These are phyloP conservation scores for Halichondria panicea DNA, from an alignment of 37 sponge, comb jelly and placozoan genomes.

Conservation along the genomic window DNA sequence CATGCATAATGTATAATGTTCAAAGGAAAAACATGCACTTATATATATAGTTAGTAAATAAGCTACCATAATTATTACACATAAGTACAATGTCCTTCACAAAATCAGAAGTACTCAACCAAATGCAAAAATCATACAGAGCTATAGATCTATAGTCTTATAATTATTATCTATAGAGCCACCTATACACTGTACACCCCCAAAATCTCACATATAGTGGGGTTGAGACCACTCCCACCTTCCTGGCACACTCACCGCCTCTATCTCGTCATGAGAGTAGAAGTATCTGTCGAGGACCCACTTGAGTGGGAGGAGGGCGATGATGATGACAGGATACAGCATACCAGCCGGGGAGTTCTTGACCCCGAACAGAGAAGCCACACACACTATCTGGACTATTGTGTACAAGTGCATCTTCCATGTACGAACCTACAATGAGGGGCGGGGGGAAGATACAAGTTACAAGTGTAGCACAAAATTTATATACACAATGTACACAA, in stretches of 20 bases:
- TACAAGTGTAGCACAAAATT: background rate
- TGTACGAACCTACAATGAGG: slow-evolving; percentile 47
- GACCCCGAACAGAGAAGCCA: slow-evolving; percentile 55
- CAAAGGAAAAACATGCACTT: no score
- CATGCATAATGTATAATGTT: background rate
- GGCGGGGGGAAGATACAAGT: background rate
- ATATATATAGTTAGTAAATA: no score
- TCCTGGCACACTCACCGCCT: slow-evolving; percentile 77
- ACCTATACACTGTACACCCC: no score
- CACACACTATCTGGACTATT: slow-evolving; percentile 38
- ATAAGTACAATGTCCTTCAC: no score
- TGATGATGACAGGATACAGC: slow-evolving; percentile 55
- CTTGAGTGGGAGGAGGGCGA: slow-evolving; percentile 48
- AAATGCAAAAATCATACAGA: no score
- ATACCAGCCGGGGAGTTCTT: slow-evolving; percentile 62
- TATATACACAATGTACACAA: background rate
- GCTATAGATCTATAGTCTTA: no score
- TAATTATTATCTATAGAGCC: no score
- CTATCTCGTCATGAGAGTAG: slow-evolving; percentile 53
- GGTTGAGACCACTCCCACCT: no score
- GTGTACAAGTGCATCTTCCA: slow-evolving; percentile 70
- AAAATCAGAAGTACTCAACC: background rate
- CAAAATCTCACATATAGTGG: no score
- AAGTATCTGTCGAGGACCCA: slow-evolving; percentile 40
- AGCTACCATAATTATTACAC: no score